Base-by-base conservation (phyloP, 2,888 invertebrate genomes). In the Dryocosmus kuriphilus region DNA sequence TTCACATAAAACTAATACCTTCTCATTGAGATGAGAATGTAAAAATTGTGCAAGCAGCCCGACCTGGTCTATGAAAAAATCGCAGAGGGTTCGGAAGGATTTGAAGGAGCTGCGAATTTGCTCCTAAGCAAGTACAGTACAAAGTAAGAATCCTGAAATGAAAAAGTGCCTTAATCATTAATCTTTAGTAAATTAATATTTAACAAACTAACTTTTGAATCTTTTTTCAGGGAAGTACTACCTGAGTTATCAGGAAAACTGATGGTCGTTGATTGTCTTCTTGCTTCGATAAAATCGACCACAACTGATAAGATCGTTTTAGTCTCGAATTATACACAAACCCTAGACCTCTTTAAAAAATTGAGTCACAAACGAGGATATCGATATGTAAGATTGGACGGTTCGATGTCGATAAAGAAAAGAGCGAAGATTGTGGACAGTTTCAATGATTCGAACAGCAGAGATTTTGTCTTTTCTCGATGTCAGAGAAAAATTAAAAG, bases 271-370 rank as follows among this genome's bases (percentile, higher is more conserved):
- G 99, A 99, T 91, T 97, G 96, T 87, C 95, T 99, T 86, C 92
- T 99, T 82, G 99, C 99, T 0, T 94, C 98, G 80, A 94, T 99
- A 63, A 97, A 97, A 88, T 95, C 97, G 0, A 98, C 98, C 81
- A 96, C 97, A 4, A 96, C 95, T 87, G 99, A 99, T 90, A 99
- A 98, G 93, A 97, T 99, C 71, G 99, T 99, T 2, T 93, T 99
- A 14, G 98, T 99, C 1, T 99, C 99, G 14, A 99, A 99, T 92
- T 99, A 99, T 89, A 99, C 99, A 0, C 99, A 99, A 92, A 99
- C 99, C 0, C 93, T 99, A 85, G 99, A 99, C 92, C 93, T 99
- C 83, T 99, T 99, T 92, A 98, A 99, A 90, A 96, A 96, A 90
- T 93, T 99, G 55, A 97, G 97, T 85, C 93, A 94, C 57, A 96